phyloP scores from a whole-genome alignment of 1,140 invertebrate species.

The Adelges cooleyi region DNA sequence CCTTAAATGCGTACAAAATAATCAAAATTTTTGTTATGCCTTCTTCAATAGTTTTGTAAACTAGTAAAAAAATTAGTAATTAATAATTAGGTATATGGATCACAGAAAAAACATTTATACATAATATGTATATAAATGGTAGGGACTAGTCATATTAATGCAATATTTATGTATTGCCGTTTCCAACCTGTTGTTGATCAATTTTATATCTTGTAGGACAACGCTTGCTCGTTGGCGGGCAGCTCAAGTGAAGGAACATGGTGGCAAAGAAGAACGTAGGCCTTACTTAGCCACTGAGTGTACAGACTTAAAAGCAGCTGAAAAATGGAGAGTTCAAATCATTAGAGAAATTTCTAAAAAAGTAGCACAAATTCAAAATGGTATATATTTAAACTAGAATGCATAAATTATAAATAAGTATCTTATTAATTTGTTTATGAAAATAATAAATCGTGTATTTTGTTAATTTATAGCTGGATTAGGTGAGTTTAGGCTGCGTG shows the following conservation, averaged over 20 bases:
- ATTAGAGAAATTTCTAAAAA: slow-evolving; percentile 95
- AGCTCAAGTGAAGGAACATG: slow-evolving; percentile 69
- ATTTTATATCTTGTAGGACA: slow-evolving; percentile 54
- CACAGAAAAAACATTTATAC: too few species aligned
- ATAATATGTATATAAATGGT: too few species aligned
- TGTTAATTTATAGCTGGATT: slow-evolving; percentile 62
- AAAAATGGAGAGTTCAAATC: slow-evolving; percentile 92
- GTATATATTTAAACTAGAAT: slow-evolving; percentile 38
- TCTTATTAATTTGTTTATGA: background rate
- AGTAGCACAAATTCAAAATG: slow-evolving; percentile 98
- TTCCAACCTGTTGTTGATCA: too few species aligned
- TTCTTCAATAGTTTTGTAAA: background rate
- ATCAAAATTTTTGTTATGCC: too few species aligned
- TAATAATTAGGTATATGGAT: too few species aligned
- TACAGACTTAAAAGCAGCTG: slow-evolving; percentile 73
- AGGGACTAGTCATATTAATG: too few species aligned
- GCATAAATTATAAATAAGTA: background rate
- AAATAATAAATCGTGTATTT: background rate
- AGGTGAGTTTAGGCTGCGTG: slow-evolving; percentile 93
- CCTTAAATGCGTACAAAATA: background rate
- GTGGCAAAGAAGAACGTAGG: slow-evolving; percentile 60
- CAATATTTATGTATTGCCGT: too few species aligned
- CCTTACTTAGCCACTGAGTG: slow-evolving; percentile 92
- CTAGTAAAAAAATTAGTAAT: too few species aligned
- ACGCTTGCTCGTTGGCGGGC: slow-evolving; percentile 89